Evolutionary conservation across 2,797 vertebrate species (phyloP).

Genomic region (Nasua narica): DNA sequence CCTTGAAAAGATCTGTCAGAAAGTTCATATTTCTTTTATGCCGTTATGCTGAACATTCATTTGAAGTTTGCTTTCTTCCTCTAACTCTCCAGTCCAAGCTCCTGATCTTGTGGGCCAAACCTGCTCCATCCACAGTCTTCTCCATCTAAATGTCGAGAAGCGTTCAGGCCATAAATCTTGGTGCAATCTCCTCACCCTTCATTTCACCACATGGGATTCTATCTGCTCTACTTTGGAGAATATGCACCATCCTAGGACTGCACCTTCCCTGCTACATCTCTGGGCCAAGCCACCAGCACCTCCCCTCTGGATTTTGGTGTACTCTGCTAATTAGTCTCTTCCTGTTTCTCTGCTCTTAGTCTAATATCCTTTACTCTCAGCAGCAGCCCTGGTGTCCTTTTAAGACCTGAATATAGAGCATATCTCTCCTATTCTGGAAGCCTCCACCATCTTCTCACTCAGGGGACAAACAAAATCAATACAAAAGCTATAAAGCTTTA

Average conservation of each 20-base stretch:
- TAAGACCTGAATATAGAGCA: not conserved
- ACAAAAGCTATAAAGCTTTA: not conserved
- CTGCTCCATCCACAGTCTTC: not conserved
- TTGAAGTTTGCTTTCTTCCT: not conserved
- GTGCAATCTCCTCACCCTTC: not conserved
- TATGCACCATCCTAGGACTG: not conserved
- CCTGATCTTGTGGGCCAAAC: not conserved
- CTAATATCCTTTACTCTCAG: not conserved
- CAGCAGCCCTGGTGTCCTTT: not conserved
- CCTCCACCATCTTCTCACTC: not conserved
- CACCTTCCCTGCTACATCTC: not conserved
- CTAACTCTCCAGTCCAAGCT: not conserved
- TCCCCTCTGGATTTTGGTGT: not conserved
- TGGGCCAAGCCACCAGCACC: not conserved
- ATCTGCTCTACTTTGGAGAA: not conserved
- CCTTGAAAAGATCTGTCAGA: not conserved
- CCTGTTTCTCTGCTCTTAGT: not conserved
- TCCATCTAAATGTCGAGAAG: not conserved
- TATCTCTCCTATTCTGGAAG: not conserved
- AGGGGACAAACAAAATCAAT: not conserved
- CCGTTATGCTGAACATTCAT: not conserved
- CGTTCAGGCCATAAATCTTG: not conserved
- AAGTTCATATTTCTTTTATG: not conserved
- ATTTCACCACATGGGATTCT: not conserved
- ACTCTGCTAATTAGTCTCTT: not conserved